Evolutionary conservation across 2,113 vertebrate species (phyloP).

Genomic region (Plecotus auritus): DNA sequence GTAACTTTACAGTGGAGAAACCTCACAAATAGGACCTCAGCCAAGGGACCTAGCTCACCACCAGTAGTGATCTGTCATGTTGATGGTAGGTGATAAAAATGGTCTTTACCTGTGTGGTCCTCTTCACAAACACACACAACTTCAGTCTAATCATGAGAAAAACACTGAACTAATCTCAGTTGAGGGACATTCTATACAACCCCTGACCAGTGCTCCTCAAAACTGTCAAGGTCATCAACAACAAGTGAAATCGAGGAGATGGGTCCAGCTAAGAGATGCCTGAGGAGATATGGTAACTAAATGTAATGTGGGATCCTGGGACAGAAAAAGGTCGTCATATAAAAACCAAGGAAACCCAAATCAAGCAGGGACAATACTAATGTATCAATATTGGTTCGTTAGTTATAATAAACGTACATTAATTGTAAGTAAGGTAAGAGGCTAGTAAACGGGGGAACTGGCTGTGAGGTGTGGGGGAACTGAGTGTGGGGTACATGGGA

Average conservation of each 20-base stretch:
- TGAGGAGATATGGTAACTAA: accelerated
- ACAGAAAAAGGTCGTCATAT: background rate
- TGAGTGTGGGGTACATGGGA: background rate
- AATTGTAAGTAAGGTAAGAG: background rate
- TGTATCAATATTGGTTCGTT: background rate
- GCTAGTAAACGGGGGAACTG: background rate
- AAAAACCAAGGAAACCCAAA: background rate
- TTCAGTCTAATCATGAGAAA: background rate
- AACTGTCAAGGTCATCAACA: background rate
- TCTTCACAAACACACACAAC: background rate
- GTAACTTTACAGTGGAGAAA: background rate
- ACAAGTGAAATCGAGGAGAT: background rate
- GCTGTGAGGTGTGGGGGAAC: background rate
- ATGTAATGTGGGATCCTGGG: too few relatives aligned
- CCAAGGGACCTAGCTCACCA: background rate
- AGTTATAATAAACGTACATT: background rate
- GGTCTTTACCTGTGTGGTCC: background rate
- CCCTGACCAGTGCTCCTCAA: background rate
- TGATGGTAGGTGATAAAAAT: background rate
- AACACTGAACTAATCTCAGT: background rate
- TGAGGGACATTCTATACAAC: background rate
- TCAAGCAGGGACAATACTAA: background rate
- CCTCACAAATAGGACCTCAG: background rate
- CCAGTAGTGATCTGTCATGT: accelerated
- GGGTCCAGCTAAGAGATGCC: background rate